Conservation (phyloP, 2,888 invertebrate genomes). For the Galerucella nymphaeae region DNA sequence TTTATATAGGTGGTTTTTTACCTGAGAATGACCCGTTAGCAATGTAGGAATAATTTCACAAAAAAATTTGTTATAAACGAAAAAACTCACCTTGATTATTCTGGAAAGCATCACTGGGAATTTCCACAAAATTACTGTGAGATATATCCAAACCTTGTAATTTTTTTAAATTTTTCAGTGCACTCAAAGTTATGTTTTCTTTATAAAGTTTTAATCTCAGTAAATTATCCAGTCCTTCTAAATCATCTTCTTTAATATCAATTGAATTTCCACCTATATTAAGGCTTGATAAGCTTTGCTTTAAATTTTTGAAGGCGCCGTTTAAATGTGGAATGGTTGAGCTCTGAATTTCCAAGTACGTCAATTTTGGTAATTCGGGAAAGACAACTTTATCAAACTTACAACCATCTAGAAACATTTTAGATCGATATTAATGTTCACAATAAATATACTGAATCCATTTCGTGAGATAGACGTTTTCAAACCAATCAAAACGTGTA, state of each 20-base stretch:
- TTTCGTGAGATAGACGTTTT: too few species aligned
- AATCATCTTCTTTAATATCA: slow-evolving; percentile 1
- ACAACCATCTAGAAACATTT: not conserved
- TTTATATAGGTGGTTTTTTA: too few species aligned
- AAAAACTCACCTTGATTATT: not conserved
- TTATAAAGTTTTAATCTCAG: not conserved
- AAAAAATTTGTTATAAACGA: not conserved
- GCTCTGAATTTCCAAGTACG: not conserved
- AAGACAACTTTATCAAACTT: not conserved
- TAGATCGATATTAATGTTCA: not conserved
- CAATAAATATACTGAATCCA: not conserved
- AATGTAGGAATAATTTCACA: not conserved
- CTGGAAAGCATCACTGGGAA: slow-evolving; percentile 2
- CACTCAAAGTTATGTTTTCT: not conserved
- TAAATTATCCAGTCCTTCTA: not conserved
- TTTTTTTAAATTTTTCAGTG: not conserved
- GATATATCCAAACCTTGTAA: not conserved
- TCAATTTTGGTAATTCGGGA: slow-evolving; percentile 7
- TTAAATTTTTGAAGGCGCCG: not conserved
- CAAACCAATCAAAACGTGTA: too few species aligned
- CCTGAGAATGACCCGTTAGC: too few species aligned
- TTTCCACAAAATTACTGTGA: not conserved
- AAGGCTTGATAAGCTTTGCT: not conserved
- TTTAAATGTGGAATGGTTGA: slow-evolving; percentile 1
- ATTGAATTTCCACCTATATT: not conserved